Evolutionary conservation across 2,888 invertebrate genomes (phyloP), one percentile per base, ranked within the genome.

Genomic region (Ethmia dodecea): DNA sequence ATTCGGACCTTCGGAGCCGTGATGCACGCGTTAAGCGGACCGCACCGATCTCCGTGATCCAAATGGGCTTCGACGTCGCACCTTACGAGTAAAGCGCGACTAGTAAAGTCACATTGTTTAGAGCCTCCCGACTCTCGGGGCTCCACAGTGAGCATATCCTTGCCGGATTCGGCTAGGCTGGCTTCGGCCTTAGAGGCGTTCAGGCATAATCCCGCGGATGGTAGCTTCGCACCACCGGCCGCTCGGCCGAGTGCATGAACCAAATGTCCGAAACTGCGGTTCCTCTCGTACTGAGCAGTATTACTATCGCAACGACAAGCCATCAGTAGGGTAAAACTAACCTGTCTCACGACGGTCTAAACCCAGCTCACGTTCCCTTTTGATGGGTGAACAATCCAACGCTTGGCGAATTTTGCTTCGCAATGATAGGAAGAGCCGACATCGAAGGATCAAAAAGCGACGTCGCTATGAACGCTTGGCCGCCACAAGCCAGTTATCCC

Each of bases 351-450:
- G 88, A 89, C 88, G 87, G 88, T 89, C 88, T 88, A 88, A 89
- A 88, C 88, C 88, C 88, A 88, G 88, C 88, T 89, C 89, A 89
- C 87, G 86, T 89, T 89, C 88, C 88, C 88, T 88, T 70, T 89
- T 88, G 71, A 86, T 81, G 89, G 89, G 88, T 89, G 89, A 91
- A 90, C 89, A 91, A 91, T 90, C 89, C 89, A 83, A 90, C 89
- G 83, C 90, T 90, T 90, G 84, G 88, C 77, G 87, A 90, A 88
- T 90, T 90, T 88, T 88, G 90, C 90, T 89, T 90, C 89, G 80
- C 89, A 89, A 91, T 90, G 89, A 90, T 90, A 91, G 89, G 89
- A 90, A 90, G 89, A 91, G 89, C 89, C 89, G 90, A 91, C 88
- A 90, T 90, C 89, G 89, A 91, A 89, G 86, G 88, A 90, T 89